A percentile compares a stretch with the other conserved stretches of the same genome.
These are phyloP conservation scores for Cricetomys ansorgei DNA, from an alignment of 2,113 vertebrate genomes.

Conservation along the genomic window DNA sequence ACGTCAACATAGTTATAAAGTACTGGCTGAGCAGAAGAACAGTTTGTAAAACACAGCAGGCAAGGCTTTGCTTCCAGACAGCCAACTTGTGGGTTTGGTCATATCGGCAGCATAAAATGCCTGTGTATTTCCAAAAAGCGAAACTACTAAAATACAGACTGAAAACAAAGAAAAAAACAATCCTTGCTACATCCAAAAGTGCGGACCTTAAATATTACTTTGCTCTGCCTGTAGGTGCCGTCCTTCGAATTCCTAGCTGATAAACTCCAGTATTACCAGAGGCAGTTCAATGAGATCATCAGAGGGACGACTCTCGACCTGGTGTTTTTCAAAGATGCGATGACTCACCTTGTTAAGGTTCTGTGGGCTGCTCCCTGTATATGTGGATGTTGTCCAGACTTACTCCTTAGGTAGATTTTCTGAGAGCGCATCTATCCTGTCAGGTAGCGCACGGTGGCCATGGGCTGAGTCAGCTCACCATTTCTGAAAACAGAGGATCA, in stretches of 20 bases:
- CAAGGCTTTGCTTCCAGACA: neutral
- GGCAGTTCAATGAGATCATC: slow-evolving; percentile 87
- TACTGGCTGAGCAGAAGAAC: neutral
- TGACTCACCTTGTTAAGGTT: slow-evolving; percentile 90
- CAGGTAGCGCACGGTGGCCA: neutral
- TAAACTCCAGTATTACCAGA: slow-evolving; percentile 86
- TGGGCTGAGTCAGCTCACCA: neutral
- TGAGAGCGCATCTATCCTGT: neutral
- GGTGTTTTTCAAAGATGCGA: slow-evolving; percentile 91
- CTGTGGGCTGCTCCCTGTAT: slow-evolving; percentile 15
- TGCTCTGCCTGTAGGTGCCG: slow-evolving; percentile 81
- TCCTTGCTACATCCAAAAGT: neutral
- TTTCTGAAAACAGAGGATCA: neutral
- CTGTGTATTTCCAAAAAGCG: neutral
- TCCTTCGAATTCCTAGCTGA: slow-evolving; percentile 85
- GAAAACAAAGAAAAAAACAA: neutral
- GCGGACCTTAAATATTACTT: neutral
- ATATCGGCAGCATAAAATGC: neutral
- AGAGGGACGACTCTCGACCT: slow-evolving; percentile 87
- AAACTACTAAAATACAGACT: slow-evolving; percentile 37
- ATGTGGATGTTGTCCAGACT: neutral
- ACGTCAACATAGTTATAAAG: neutral
- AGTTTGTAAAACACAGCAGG: too few relatives aligned
- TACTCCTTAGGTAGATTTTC: neutral
- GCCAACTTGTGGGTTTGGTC: neutral